Percentiles rank a stretch among this genome's conserved stretches.
These are phyloP conservation scores for Forbesichthys agassizii DNA, from an alignment of 2,113 vertebrate genomes.

Conservation along the genomic window DNA sequence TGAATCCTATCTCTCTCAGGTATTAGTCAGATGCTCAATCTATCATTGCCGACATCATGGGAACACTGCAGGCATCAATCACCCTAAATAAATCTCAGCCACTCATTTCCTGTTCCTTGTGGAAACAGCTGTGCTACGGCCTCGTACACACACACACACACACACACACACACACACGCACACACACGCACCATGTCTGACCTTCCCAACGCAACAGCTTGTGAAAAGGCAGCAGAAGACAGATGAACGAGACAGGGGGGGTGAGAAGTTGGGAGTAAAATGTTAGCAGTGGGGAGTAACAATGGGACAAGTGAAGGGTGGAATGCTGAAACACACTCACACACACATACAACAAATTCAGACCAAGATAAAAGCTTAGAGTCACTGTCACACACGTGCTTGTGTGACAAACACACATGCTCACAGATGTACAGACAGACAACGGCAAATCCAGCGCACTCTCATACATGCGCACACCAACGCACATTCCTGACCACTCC, in stretches of 20 bases:
- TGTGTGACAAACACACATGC: constrained; percentile 1
- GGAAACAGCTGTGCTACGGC: background rate
- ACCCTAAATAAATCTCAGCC: constrained; percentile 1
- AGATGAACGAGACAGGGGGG: background rate
- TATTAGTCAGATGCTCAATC: too few species aligned
- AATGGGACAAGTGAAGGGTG: constrained; percentile 15
- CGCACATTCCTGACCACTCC: constrained; percentile 60
- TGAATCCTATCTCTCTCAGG: too few species aligned
- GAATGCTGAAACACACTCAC: background rate
- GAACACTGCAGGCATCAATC: too few species aligned
- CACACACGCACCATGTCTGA: background rate
- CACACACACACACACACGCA: too few species aligned
- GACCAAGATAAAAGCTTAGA: too few species aligned
- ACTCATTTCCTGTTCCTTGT: constrained; percentile 35
- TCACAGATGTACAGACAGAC: constrained; percentile 12
- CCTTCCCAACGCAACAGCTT: constrained; percentile 4
- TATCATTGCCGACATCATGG: too few species aligned
- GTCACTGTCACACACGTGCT: too few species aligned
- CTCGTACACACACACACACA: background rate
- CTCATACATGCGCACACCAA: constrained; percentile 25
- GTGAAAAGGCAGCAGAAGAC: background rate
- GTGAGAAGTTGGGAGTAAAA: background rate
- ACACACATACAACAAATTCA: constrained; percentile 1
- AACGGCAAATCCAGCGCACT: constrained; percentile 3
- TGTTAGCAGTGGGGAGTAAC: background rate